phyloP scores from a whole-genome alignment of 2,113 vertebrate species.

The Ursus arctos region DNA sequence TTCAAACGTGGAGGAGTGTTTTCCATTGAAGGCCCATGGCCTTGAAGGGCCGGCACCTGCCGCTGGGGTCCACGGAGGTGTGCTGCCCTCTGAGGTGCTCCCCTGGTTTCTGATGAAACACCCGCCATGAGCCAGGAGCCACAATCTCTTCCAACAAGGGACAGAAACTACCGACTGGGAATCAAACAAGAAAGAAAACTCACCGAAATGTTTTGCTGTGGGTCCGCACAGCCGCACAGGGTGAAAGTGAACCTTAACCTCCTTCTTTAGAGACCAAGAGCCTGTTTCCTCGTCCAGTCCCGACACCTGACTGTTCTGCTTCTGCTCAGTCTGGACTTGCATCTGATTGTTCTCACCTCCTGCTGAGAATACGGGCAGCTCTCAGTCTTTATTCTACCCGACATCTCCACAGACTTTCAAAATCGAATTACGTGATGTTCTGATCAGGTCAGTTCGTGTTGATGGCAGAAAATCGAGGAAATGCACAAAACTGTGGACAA shows the following conservation, averaged over 20 bases:
- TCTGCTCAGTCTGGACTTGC: not conserved
- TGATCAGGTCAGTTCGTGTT: not conserved
- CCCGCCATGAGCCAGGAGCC: not conserved
- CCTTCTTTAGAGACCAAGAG: accelerated
- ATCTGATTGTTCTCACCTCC: not conserved
- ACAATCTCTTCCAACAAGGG: not conserved
- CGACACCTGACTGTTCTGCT: accelerated
- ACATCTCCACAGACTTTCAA: not conserved
- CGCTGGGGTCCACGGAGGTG: accelerated
- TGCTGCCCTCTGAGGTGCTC: accelerated
- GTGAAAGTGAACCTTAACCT: not conserved
- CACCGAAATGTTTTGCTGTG: not conserved
- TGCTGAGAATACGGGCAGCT: not conserved
- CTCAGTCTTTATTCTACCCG: not conserved
- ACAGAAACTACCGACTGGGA: not conserved
- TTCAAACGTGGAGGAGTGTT: accelerated
- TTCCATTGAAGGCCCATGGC: accelerated
- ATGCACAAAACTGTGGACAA: not conserved
- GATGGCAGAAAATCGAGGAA: not conserved
- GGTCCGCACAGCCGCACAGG: not conserved
- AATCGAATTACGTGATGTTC: not conserved
- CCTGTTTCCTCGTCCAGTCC: accelerated
- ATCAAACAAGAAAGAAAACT: not conserved
- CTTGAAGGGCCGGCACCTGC: not conserved
- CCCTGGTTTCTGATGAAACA: not conserved